phyloP scores from a whole-genome alignment of 2,113 vertebrate species.

The Dendropsophus ebraccatus region DNA sequence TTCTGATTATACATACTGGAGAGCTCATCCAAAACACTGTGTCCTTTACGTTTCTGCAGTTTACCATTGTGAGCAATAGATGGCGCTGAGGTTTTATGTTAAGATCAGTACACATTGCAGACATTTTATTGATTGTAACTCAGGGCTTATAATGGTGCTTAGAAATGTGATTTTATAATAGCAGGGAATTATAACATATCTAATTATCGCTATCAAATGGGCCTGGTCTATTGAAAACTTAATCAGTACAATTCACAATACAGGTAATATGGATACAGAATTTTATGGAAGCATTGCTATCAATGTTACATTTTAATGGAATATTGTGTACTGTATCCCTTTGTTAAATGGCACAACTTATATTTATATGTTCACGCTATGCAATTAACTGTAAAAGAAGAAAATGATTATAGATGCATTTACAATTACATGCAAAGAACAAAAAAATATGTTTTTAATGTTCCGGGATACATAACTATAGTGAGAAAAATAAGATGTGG shows the following conservation, averaged over 20 bases:
- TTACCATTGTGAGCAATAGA: conserved; percentile 62
- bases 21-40: neutral
- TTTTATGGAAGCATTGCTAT: conserved; percentile 63
- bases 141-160: conserved; percentile 58
- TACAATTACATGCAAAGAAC: conserved; percentile 64
- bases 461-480: neutral
- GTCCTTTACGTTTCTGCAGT: conserved; percentile 55
- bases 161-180: conserved; percentile 67
- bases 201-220: conserved; percentile 72
- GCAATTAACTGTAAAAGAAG: conserved; percentile 63
- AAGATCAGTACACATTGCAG: conserved; percentile 16
- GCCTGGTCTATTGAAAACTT: conserved; percentile 66
- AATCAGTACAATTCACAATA: conserved; percentile 69
- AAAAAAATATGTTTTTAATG: conserved; percentile 2
- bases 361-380: conserved; percentile 65
- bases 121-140: conserved; percentile 30
- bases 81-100: conserved; percentile 64
- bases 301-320: conserved; percentile 64
- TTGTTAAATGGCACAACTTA: conserved; percentile 59
- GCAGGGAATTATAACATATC: conserved; percentile 65
- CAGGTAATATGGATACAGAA: conserved; percentile 67
- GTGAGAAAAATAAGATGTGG: neutral
- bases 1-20: neutral
- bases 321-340: conserved; percentile 59
- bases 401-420: conserved; percentile 62